Conservation (phyloP, 1,140 invertebrate species). For the Drosophila murphyi region DNA sequence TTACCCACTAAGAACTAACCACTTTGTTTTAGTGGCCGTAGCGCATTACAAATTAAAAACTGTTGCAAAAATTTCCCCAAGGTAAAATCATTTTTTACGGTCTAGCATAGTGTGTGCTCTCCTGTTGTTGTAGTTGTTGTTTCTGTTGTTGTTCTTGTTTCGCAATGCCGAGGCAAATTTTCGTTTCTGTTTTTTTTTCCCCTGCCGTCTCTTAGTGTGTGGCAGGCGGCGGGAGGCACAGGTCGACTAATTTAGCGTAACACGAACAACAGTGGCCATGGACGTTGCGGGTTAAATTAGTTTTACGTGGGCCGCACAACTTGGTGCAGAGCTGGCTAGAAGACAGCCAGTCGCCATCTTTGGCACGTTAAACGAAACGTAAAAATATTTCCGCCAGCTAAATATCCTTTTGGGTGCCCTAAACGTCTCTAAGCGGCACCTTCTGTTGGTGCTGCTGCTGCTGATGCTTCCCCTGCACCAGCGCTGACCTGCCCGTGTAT, state of each 20-base stretch:
- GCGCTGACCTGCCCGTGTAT: neutral
- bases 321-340: conserved; percentile 12
- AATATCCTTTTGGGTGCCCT: conserved; percentile 79
- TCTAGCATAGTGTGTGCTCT: conserved; percentile 19
- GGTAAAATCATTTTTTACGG: conserved; percentile 76
- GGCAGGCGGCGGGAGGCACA: conserved; percentile 33
- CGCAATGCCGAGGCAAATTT: conserved; percentile 34
- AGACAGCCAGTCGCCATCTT: conserved; percentile 59
- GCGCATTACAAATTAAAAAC: conserved; percentile 80
- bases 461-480: neutral
- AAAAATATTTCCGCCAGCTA: conserved; percentile 82
- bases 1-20: conserved; percentile 59
- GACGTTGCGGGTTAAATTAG: conserved; percentile 78
- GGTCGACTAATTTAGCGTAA: conserved; percentile 78
- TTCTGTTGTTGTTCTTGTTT: conserved; percentile 24
- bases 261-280: conserved; percentile 79
- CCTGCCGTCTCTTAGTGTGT: neutral
- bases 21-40: conserved; percentile 66
- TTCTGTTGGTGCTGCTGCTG: conserved; percentile 19
- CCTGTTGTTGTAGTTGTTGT: conserved; percentile 1
- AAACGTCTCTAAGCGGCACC: conserved; percentile 56
- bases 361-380: conserved; percentile 81
- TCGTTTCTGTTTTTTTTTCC: conserved; percentile 31
- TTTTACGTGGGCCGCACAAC: conserved; percentile 75
- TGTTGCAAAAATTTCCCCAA: conserved; percentile 81